A percentile compares a stretch with the other conserved stretches of the same genome.
Conservation (phyloP, 2,888 invertebrate genomes). For the Clusia tigrina region DNA sequence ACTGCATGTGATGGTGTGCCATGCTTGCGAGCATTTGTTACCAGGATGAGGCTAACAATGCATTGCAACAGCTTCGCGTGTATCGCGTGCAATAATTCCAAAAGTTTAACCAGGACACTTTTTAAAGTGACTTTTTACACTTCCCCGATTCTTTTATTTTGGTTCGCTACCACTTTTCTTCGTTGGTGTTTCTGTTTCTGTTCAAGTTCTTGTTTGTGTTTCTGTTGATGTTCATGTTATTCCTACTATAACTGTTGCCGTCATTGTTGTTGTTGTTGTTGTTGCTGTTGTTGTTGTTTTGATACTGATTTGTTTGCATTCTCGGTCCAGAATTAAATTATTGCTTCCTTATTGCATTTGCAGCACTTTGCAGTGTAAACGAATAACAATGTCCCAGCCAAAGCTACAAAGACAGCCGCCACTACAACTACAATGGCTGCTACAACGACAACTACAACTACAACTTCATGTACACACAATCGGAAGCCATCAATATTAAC, state of each 20-base stretch:
- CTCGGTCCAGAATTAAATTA: conserved; percentile 54
- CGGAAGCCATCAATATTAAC: conserved; percentile 24
- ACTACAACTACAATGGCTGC: conserved; percentile 17
- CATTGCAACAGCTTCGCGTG: too few species aligned
- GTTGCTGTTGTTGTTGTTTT: conserved; percentile 39
- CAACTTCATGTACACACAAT: background rate
- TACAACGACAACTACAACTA: background rate
- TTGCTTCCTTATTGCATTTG: conserved; percentile 47
- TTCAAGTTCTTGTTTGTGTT: too few species aligned
- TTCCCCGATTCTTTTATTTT: too few species aligned
- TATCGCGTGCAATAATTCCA: background rate
- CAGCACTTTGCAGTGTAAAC: too few species aligned
- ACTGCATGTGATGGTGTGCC: background rate
- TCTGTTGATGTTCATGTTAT: too few species aligned
- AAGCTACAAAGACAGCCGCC: too few species aligned
- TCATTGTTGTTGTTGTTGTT: conserved; percentile 23
- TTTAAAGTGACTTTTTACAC: background rate
- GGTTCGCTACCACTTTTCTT: too few species aligned
- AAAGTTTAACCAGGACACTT: background rate
- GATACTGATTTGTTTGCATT: conserved; percentile 50
- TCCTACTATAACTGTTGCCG: too few species aligned
- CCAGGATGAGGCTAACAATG: too few species aligned
- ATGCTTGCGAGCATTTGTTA: too few species aligned
- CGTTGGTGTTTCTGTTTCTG: too few species aligned
- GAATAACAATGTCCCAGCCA: too few species aligned